These are phyloP conservation scores for Pampusana beccarii DNA, from an alignment of 2,113 vertebrate genomes.

Conservation along the genomic window DNA sequence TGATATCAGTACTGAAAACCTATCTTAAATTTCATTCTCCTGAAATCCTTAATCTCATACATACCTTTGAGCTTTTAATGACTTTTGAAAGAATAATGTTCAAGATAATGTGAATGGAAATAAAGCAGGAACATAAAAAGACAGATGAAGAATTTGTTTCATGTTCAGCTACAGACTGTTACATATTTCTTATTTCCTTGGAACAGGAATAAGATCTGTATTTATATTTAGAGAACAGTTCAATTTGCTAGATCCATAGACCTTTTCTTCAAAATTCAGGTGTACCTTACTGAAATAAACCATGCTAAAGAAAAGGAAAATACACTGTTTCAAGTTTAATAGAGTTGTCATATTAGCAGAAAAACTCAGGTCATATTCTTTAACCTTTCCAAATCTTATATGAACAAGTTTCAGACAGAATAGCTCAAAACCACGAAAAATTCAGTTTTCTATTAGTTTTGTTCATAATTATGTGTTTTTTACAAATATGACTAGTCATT, in stretches of 20 bases:
- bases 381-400: background rate
- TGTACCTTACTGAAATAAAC: background rate
- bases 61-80: slow-evolving; percentile 42
- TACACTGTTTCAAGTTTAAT: background rate
- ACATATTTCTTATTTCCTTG: background rate
- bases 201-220: background rate
- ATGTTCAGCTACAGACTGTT: background rate
- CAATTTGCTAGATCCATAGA: background rate
- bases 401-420: background rate
- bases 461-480: background rate
- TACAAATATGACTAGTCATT: background rate
- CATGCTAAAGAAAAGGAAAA: background rate
- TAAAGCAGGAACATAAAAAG: background rate
- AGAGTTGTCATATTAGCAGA: background rate
- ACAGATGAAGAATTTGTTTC: background rate
- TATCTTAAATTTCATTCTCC: background rate
- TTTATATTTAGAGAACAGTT: background rate
- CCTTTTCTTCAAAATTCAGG: background rate
- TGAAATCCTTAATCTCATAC: slow-evolving; percentile 29
- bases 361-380: background rate
- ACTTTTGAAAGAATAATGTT: background rate
- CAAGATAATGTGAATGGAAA: background rate
- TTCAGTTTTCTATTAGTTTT: background rate
- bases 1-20: background rate
- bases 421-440: background rate